phyloP scores from a whole-genome alignment of 2,113 vertebrate genomes.

The Anser cygnoides region DNA sequence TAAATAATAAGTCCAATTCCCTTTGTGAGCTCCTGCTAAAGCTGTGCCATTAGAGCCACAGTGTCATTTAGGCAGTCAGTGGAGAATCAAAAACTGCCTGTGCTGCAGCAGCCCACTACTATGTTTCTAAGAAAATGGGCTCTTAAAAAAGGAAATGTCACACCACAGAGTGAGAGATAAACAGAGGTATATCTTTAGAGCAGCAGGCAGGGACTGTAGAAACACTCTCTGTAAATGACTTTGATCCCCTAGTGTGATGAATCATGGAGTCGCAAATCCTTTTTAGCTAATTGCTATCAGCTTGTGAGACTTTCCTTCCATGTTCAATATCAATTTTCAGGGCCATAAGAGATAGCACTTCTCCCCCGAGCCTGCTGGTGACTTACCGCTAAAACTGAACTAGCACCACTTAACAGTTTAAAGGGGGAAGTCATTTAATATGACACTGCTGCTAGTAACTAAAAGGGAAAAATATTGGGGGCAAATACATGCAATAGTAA shows the following conservation, averaged over 20 bases:
- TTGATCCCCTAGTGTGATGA: constrained; percentile 93
- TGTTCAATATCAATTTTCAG: constrained; percentile 99
- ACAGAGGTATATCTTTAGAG: constrained; percentile 77
- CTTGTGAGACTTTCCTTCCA: constrained; percentile 88
- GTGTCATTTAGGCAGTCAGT: constrained; percentile 76
- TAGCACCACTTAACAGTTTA: constrained; percentile 92
- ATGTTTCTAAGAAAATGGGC: constrained; percentile 79
- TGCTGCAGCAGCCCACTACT: constrained; percentile 65
- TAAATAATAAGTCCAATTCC: constrained; percentile 56
- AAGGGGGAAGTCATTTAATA: constrained; percentile 82
- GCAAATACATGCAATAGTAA: constrained; percentile 75
- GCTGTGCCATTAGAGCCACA: constrained; percentile 66
- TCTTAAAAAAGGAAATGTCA: constrained; percentile 84
- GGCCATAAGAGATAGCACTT: constrained; percentile 87
- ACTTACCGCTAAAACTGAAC: constrained; percentile 86
- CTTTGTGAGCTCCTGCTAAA: constrained; percentile 34
- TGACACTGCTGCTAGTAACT: constrained; percentile 83
- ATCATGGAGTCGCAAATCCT: constrained; percentile 94
- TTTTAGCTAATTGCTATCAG: constrained; percentile 99
- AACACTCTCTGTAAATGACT: constrained; percentile 89
- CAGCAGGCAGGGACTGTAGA: constrained; percentile 67
- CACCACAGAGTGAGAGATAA: constrained; percentile 80
- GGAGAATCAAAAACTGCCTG: constrained; percentile 79
- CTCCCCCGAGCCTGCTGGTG: constrained; percentile 88
- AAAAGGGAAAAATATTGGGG: constrained; percentile 80